A percentile compares a stretch with the other conserved stretches of the same genome.
Conservation (phyloP, 2,797 vertebrate species). For the Channallabes apus region DNA sequence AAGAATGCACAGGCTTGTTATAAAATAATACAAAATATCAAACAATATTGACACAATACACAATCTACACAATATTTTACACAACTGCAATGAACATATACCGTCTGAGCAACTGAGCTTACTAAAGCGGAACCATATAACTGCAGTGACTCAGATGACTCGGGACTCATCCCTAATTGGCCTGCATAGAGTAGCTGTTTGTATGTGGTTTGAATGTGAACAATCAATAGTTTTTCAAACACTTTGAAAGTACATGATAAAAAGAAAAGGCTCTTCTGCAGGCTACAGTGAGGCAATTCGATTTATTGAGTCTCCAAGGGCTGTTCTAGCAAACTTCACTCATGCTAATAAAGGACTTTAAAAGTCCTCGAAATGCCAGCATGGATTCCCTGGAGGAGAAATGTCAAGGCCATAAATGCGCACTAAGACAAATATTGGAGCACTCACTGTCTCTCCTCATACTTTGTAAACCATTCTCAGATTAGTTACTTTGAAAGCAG, state of each 20-base stretch:
- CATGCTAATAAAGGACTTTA: neutral
- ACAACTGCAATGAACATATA: neutral
- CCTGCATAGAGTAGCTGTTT: too few relatives aligned
- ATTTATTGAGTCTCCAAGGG: neutral
- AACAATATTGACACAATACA: neutral
- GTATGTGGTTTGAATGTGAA: neutral
- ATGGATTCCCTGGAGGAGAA: neutral
- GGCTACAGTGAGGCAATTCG: neutral
- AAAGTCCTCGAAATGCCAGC: conserved; percentile 13
- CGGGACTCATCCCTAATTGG: too few relatives aligned
- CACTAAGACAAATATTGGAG: neutral
- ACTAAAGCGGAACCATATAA: neutral
- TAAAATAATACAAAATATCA: neutral
- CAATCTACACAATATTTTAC: neutral
- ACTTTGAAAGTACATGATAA: neutral
- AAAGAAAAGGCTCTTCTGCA: neutral
- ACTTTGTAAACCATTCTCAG: neutral
- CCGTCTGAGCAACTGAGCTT: neutral
- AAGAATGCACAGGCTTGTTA: neutral
- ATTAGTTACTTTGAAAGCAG: conserved; percentile 25
- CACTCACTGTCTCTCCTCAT: neutral
- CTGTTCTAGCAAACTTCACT: neutral
- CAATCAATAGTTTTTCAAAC: neutral
- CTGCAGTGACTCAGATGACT: neutral
- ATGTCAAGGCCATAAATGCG: neutral